Evolutionary conservation across 1,140 invertebrate genomes (phyloP), one percentile per base, ranked within the genome.

Genomic region (Pachyrhynchus sulphureomaculatus): DNA sequence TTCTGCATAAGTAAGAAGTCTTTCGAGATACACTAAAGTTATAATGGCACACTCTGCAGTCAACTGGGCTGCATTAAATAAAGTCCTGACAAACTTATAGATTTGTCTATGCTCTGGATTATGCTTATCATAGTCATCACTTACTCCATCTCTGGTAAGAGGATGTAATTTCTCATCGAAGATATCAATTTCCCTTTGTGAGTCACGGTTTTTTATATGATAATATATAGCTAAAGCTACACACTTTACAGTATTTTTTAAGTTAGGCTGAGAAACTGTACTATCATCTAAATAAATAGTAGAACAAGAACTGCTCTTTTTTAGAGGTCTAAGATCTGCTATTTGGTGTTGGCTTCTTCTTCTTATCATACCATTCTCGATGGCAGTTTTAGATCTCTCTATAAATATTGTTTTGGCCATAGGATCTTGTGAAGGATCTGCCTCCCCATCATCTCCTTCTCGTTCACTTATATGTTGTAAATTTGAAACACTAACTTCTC

Each of bases 21-120:
- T 87, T 81, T 95, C 92, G 69, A 95, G 83, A 81, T 95, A 95
- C 70, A 98, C 98, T 79, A 99, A 84, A 55, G 98, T 99, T 73
- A 99, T 98, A 74, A 99, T 99, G 78, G 97, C 97, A 89, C 97
- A 99, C 85, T 99, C 98, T 39, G 98, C 96, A 65, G 97, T 99
- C 36, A 99, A 81, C 80, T 99, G 98, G 62, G 98, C 97, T 62
- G 96, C 93, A 81, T 95, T 98, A 78, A 99, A 99, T 56, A 99
- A 81, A 62, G 94, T 98, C 73, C 96, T 83, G 29, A 99, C 91
- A 85, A 99, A 99, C 79, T 96, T 95, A 77, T 98, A 99, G 70
- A 99, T 99, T 70, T 95, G 89, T 68, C 94, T 88, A 80, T 98
- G 95, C 78, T 98, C 96, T 10, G 96, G 96, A 82, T 97, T 95